Evolutionary conservation across 2,113 vertebrate species (phyloP), one percentile per base, ranked within the genome.

Genomic region (Noctilio leporinus): DNA sequence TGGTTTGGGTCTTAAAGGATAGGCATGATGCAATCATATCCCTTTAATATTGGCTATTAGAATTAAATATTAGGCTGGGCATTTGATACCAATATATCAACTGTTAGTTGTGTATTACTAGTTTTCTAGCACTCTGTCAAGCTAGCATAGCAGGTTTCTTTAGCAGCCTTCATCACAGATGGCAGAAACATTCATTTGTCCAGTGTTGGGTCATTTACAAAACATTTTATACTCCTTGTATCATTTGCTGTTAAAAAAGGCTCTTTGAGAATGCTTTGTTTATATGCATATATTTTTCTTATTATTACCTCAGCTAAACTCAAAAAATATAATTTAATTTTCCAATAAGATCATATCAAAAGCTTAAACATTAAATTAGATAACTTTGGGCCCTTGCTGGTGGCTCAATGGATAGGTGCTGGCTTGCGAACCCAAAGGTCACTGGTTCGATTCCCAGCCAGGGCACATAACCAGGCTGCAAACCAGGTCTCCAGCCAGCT

Each of bases 181-280:
- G 45, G 69, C 75, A 91, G 67, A 64, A 86, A 72, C 22, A 88
- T 95, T 57, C 43, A 78, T 70, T 93, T 82, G 62, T n/a, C 64
- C 38, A 64, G 15, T 51, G 10, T 49, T 89, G 90, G 75, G 62
- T 35, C 83, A 94, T 86, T 96, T 86, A 93, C 24, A 97, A 94
- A 96, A 78, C n/a, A 89, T 91, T 94, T 96, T 89, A 88, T 9
- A 81, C 33, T 65, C 80, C 28, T 83, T 72, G 47, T 49, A 69
- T 92, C n/a, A 67, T 72, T 88, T 94, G 72, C 38, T 77, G 26
- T 93, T 45, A 86, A 43, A 84, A 38, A 82, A 86, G 93, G 4
- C n/a, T 95, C 64, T 93, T 95, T 49, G 49, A 80, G 77, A 82
- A 33, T 38, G 59, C 55, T 94, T 89, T 88, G 33, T 75, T 95